Base-by-base conservation (phyloP, 2,888 invertebrate species). In the Phengaris arion region DNA sequence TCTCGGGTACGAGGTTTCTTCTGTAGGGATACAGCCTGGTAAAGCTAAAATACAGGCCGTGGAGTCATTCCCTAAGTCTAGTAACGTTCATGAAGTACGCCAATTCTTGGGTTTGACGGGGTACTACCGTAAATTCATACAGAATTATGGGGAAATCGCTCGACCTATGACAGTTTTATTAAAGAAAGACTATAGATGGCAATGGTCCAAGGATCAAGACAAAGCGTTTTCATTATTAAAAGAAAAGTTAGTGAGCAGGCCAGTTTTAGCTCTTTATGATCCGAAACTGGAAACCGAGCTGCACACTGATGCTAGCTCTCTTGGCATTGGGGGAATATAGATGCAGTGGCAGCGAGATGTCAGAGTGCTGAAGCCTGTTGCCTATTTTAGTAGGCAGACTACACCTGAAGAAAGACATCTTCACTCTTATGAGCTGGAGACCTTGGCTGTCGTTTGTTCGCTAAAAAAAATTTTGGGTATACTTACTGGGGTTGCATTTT, bases 191-290 rank as follows among this genome's bases (percentile, higher is more conserved):
- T 74, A 64, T 8, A 8, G 0, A 0, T 82, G 81, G 80, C 64
- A 69, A 7, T 81, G 80, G 80, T 15, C 54, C 3, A 10, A 55
- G 54, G 78, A 73, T 7, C 79, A 81, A 59, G 76, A 78, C 8
- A 51, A 77, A 0, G 52, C 79, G 0, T 80, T 79, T 68, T 6
- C 48, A 2, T n/a, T 13, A 6, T 55, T 81, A 3, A 81, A 81
- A 51, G 55, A 10, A 12, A 76, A 68, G 12, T 54, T 81, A 15
- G 22, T 78, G 1, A 55, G 76, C 9, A 77, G 79, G n/a, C 82
- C 80, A 0, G 79, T 84, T 55, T 74, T 86, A 8, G 77, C 80
- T 0, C 80, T 86, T 7, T 88, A 82, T 73, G 77, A n/a, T n/a
- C n/a, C n/a, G n/a, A n/a, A n/a, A n/a, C n/a, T n/a, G n/a, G n/a